Evolutionary conservation across 2,113 vertebrate species (phyloP).

Genomic region (Toxotes chatareus): DNA sequence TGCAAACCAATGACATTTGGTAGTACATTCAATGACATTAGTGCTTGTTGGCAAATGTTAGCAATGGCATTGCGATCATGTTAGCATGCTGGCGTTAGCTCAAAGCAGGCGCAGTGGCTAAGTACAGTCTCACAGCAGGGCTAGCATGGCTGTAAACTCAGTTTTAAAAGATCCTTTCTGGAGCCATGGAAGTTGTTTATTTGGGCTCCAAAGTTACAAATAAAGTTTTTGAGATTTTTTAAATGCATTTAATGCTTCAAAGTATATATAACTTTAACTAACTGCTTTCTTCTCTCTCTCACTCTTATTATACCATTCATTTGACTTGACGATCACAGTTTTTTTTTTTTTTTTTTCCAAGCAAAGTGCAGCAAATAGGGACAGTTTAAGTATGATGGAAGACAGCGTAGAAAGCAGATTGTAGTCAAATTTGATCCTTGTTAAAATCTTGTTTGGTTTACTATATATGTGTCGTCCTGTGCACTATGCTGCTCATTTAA

Average conservation of each 20-base stretch:
- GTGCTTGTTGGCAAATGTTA: too few relatives aligned
- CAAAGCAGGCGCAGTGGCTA: too few relatives aligned
- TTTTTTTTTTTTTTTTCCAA: not conserved
- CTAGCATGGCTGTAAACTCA: not conserved
- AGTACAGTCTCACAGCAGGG: too few relatives aligned
- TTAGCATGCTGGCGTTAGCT: too few relatives aligned
- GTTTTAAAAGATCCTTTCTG: not conserved
- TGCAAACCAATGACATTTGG: too few relatives aligned
- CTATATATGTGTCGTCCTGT: not conserved
- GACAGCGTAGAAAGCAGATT: not conserved
- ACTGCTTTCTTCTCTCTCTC: not conserved
- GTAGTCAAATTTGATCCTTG: not conserved
- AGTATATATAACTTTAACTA: not conserved
- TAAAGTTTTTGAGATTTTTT: not conserved
- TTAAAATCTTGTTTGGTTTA: not conserved
- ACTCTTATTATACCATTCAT: not conserved
- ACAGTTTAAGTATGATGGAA: not conserved
- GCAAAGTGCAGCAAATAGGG: not conserved
- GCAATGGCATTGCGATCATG: too few relatives aligned
- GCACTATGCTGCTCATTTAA: not conserved
- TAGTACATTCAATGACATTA: too few relatives aligned
- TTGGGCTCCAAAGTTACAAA: not conserved
- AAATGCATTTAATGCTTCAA: not conserved
- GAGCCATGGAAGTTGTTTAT: not conserved
- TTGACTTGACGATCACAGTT: not conserved